These are phyloP conservation scores for Trachelus stipa DNA, from an alignment of 2,888 invertebrate species.

Conservation along the genomic window DNA sequence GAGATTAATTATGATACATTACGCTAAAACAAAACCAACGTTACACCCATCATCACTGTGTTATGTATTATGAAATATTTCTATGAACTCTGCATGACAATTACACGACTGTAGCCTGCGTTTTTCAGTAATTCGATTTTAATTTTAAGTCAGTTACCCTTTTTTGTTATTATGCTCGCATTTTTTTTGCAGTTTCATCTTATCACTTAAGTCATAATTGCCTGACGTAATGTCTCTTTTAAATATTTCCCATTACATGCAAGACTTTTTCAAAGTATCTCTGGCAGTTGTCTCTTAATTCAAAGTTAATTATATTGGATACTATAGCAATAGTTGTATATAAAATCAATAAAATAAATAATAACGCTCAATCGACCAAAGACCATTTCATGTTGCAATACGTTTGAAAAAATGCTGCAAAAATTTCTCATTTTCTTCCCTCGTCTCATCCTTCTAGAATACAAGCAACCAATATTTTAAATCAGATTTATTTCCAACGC, in stretches of 20 bases:
- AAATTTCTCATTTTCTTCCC: neutral
- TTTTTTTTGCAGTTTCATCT: neutral
- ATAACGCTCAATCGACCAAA: neutral
- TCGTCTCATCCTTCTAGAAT: neutral
- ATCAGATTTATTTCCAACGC: conserved; percentile 56
- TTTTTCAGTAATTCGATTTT: neutral
- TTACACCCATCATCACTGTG: neutral
- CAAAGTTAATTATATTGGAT: neutral
- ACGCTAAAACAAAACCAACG: neutral
- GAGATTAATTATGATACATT: conserved; percentile 1
- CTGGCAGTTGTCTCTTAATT: neutral
- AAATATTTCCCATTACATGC: neutral
- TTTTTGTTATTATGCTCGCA: neutral
- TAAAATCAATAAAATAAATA: neutral
- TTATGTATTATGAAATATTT: neutral
- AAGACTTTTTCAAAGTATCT: neutral
- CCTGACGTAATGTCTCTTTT: neutral
- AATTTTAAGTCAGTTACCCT: neutral
- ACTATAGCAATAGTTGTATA: neutral
- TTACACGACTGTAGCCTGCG: neutral
- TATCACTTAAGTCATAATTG: neutral
- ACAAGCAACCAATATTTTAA: conserved; percentile 38
- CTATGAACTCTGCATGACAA: neutral
- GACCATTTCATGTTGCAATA: neutral
- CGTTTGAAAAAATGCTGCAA: no score